Percentiles rank a stretch among this genome's conserved stretches.
phyloP scores from a whole-genome alignment of 2,888 invertebrate genomes.

The Lasioglossum pauxillum region DNA sequence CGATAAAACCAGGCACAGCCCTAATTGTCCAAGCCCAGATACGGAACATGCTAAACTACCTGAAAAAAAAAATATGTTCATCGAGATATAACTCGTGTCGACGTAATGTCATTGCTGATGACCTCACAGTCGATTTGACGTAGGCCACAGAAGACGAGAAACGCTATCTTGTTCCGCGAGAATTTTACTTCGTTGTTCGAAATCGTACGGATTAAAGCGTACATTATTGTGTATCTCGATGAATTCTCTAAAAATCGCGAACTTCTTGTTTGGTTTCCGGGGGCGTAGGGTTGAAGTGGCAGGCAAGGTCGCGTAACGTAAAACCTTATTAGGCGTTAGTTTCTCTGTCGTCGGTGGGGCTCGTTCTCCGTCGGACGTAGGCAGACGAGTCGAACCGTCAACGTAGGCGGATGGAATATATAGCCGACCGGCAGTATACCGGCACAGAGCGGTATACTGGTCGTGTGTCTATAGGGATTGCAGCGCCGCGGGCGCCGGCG shows the following conservation, averaged over 20 bases:
- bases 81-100: too few species aligned
- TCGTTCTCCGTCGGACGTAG: constrained; percentile 61
- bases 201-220: neutral
- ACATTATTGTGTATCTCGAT: neutral
- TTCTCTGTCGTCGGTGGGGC: constrained; percentile 71
- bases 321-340: constrained; percentile 73
- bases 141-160: neutral
- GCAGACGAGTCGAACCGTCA: constrained; percentile 60
- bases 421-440: constrained; percentile 60
- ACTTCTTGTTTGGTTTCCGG: neutral
- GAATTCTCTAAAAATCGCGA: neutral
- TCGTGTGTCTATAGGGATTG: constrained; percentile 72
- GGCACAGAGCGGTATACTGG: constrained; percentile 64
- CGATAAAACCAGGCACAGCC: too few species aligned
- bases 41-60: too few species aligned
- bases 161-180: neutral
- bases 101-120: too few species aligned
- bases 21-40: too few species aligned
- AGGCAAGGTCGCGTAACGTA: constrained; percentile 71
- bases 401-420: constrained; percentile 55
- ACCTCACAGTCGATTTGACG: neutral
- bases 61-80: too few species aligned
- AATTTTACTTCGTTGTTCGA: neutral
- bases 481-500: constrained; percentile 80
- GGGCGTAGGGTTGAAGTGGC: neutral